phyloP scores from a whole-genome alignment of 2,797 vertebrate species.

The Periparus ater region DNA sequence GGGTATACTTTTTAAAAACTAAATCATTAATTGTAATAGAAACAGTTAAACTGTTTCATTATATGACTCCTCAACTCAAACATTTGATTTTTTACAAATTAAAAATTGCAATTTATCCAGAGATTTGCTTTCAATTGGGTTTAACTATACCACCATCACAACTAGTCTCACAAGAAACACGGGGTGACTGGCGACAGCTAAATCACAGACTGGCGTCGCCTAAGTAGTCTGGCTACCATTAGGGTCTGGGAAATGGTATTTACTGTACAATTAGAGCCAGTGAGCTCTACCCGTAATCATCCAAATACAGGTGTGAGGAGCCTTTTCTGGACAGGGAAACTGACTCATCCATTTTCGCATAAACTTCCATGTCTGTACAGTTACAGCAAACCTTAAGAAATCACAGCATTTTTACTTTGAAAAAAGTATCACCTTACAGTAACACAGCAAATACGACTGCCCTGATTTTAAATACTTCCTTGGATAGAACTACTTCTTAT shows the following conservation, averaged over 20 bases:
- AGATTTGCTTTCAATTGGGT: constrained; percentile 85
- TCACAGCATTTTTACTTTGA: constrained; percentile 64
- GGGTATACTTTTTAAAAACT: constrained; percentile 35
- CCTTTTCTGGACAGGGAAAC: constrained; percentile 85
- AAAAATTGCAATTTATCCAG: constrained; percentile 84
- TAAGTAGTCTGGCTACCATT: constrained; percentile 90
- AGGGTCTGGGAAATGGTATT: constrained; percentile 90
- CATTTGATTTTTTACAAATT: constrained; percentile 77
- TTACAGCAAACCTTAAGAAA: constrained; percentile 76
- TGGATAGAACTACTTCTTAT: constrained; percentile 74
- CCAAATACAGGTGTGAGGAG: constrained; percentile 91
- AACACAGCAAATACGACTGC: not conserved
- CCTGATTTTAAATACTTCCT: constrained; percentile 49
- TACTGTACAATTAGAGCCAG: constrained; percentile 96
- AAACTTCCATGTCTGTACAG: constrained; percentile 83
- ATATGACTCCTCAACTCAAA: constrained; percentile 56
- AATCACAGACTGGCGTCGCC: constrained; percentile 94
- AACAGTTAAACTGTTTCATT: constrained; percentile 63
- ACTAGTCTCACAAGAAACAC: constrained; percentile 83
- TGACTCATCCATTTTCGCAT: constrained; percentile 87
- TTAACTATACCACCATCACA: constrained; percentile 88
- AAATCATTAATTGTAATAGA: constrained; percentile 70
- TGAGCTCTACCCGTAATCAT: constrained; percentile 94
- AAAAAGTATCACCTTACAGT: not conserved
- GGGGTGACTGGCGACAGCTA: constrained; percentile 89